Evolutionary conservation across 2,888 invertebrate genomes (phyloP).

Genomic region (Limnephilus rhombicus): DNA sequence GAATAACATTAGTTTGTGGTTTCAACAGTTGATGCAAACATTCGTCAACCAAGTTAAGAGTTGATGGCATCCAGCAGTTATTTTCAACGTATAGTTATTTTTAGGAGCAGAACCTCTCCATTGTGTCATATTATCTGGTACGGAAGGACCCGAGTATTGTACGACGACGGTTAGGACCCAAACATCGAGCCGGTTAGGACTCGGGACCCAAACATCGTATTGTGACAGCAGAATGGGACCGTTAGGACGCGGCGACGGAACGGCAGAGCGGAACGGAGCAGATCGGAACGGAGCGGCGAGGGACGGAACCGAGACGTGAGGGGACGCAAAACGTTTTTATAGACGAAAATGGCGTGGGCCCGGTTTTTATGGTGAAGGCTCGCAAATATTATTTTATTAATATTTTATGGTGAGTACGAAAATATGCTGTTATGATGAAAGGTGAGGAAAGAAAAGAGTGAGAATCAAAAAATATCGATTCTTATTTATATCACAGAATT

Average conservation of each 20-base stretch:
- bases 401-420: not conserved
- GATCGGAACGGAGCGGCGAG: not conserved
- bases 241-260: not conserved
- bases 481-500: too few species aligned
- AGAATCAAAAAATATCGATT: not conserved
- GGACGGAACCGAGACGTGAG: slow-evolving; percentile 7
- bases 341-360: not conserved
- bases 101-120: not conserved
- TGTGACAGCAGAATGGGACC: slow-evolving; percentile 1
- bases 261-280: not conserved
- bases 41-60: not conserved
- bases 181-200: not conserved
- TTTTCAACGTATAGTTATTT: not conserved
- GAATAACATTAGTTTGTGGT: too few species aligned
- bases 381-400: not conserved
- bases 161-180: not conserved
- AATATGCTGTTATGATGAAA: not conserved
- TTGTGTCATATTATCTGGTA: not conserved
- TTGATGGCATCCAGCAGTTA: not conserved
- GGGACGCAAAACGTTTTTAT: slow-evolving; percentile 36
- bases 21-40: not conserved
- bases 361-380: slow-evolving; percentile 2
- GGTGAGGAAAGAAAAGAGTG: not conserved
- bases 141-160: not conserved
- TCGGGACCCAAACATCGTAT: not conserved